Percentiles rank a stretch among this genome's conserved stretches.
Conservation (phyloP, 2,888 invertebrate species). For the Lithophane socia region DNA sequence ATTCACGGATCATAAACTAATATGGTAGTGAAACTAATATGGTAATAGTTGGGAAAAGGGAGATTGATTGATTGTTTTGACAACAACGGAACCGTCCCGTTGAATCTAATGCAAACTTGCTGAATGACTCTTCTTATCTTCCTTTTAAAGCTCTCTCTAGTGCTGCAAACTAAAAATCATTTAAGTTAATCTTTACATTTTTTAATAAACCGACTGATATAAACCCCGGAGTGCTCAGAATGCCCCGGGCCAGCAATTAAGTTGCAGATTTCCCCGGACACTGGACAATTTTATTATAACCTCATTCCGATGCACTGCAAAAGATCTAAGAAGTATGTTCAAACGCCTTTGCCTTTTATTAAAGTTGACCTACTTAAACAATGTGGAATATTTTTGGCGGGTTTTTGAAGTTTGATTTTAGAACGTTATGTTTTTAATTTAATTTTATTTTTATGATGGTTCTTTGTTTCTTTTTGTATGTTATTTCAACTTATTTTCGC, state of each 20-base stretch:
- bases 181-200: constrained; percentile 35
- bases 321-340: constrained; percentile 53
- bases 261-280: constrained; percentile 65
- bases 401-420: constrained; percentile 27
- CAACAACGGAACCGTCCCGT: too few species aligned
- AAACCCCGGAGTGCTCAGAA: constrained; percentile 15
- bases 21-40: too few species aligned
- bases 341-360: constrained; percentile 57
- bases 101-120: too few species aligned
- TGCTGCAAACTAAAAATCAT: neutral
- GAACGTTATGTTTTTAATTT: constrained; percentile 18
- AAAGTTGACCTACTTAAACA: constrained; percentile 53
- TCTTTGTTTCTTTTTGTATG: neutral
- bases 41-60: too few species aligned
- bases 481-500: neutral
- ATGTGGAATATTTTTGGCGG: constrained; percentile 36
- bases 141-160: neutral
- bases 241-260: constrained; percentile 63
- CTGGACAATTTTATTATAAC: constrained; percentile 61
- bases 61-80: too few species aligned
- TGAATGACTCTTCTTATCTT: neutral
- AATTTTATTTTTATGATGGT: neutral
- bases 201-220: constrained; percentile 45
- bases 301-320: constrained; percentile 52
- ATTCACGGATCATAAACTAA: too few species aligned